These are phyloP conservation scores for Apodemia mormo DNA, from an alignment of 2,888 invertebrate species.

Conservation along the genomic window DNA sequence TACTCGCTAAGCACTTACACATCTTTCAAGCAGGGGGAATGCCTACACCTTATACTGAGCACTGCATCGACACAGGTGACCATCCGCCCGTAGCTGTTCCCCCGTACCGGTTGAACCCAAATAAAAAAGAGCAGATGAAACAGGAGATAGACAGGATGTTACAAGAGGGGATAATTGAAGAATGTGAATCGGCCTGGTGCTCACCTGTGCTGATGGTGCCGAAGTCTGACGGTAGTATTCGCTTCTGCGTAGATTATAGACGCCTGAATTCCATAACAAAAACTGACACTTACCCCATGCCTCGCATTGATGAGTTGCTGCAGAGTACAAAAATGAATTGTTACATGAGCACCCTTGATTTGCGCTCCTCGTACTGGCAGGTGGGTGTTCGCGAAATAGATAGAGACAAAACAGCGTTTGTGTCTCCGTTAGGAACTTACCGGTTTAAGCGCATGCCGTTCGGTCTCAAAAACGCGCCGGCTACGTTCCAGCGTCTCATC, in stretches of 20 bases:
- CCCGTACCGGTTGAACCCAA: constrained; percentile 16
- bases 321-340: not conserved
- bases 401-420: constrained; percentile 20
- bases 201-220: constrained; percentile 24
- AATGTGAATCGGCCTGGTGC: constrained; percentile 39
- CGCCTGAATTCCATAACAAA: constrained; percentile 29
- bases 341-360: no score
- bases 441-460: constrained; percentile 45
- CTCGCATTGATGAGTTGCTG: constrained; percentile 9
- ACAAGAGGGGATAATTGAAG: constrained; percentile 44
- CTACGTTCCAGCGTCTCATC: constrained; percentile 45
- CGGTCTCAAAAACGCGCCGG: constrained; percentile 45
- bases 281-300: constrained; percentile 13
- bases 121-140: no score
- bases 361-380: constrained; percentile 37
- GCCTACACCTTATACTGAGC: not conserved
- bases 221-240: constrained; percentile 25
- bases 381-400: constrained; percentile 26
- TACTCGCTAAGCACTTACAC: not conserved
- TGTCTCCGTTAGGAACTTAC: constrained; percentile 34
- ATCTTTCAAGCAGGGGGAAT: constrained; percentile 6
- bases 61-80: constrained; percentile 1
- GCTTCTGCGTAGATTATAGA: constrained; percentile 32
- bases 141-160: constrained; percentile 34
- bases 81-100: constrained; percentile 20